Evolutionary conservation across 1,140 invertebrate species (phyloP), one percentile per base, ranked within the genome.

Genomic region (Danaus melanippus): DNA sequence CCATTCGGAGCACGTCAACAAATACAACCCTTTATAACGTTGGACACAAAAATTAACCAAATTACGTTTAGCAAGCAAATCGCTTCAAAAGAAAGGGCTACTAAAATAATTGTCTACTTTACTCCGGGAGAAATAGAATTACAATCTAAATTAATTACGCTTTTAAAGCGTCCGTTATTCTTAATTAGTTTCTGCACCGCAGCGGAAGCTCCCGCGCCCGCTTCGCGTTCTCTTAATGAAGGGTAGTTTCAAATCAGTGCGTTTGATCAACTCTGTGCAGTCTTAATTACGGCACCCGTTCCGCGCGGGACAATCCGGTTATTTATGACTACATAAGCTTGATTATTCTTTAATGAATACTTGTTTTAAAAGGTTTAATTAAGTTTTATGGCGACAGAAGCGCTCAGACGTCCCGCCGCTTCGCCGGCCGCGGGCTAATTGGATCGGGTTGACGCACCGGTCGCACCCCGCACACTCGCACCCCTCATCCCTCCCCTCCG

Each of bases 321-420:
- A 87, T 87, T 88, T 88, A 88, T 87, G 78, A 85, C 84, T 86
- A 88, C 86, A 88, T 87, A 87, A 87, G 84, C 82, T 87, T 86
- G 84, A 88, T 88, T 88, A 88, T 88, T 88, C 84, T 87, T 88
- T 87, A 88, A 88, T 87, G 82, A 88, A 87, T 87, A 86, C 85
- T 87, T 87, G 87, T 88, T 88, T 88, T 87, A 87, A 88, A 87
- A 87, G 82, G 87, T 87, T 88, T 87, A 88, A 88, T 88, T 87
- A 88, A 88, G 87, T 88, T 88, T 88, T 88, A 87, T 88, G 84
- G 84, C 81, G 84, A 87, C 87, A 86, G 84, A 77, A 71, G 77
- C 76, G 81, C 71, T 80, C 78, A 77, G 85, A 85, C 72, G 83
- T 85, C 85, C 80, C 83, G 82, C 73, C 80, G 80, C 77, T 79